Evolutionary conservation across 2,113 vertebrate species (phyloP).

Genomic region (Hemibagrus wyckioides): DNA sequence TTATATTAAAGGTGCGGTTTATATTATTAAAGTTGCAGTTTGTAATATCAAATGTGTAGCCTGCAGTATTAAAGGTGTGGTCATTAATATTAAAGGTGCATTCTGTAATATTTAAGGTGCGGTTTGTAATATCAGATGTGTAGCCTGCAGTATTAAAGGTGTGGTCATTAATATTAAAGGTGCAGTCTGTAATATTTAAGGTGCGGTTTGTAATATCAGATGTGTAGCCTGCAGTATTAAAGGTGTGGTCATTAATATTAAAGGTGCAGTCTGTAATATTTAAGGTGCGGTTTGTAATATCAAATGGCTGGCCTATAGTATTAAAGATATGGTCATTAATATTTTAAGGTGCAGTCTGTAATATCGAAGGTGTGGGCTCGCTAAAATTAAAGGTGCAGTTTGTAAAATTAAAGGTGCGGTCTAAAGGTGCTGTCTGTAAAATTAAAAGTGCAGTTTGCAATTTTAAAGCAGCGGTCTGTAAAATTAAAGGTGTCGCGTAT

Average conservation of each 20-base stretch:
- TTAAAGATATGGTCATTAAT: too few relatives aligned
- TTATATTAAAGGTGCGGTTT: not conserved
- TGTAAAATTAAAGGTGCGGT: not conserved
- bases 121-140: not conserved
- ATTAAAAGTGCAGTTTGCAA: not conserved
- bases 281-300: too few relatives aligned
- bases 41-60: not conserved
- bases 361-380: not conserved
- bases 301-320: too few relatives aligned
- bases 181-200: not conserved
- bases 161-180: not conserved
- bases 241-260: too few relatives aligned
- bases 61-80: not conserved
- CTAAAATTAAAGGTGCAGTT: not conserved
- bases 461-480: not conserved
- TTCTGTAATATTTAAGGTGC: not conserved
- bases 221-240: not conserved
- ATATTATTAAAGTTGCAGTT: not conserved
- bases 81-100: not conserved
- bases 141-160: not conserved
- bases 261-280: not conserved
- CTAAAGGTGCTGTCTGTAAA: not conserved
- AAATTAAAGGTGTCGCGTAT: too few relatives aligned
- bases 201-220: not conserved
- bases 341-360: too few relatives aligned